A percentile compares a stretch with the other conserved stretches of the same genome.
Conservation (phyloP, 2,888 invertebrate genomes). For the Leptodirus hochenwartii region DNA sequence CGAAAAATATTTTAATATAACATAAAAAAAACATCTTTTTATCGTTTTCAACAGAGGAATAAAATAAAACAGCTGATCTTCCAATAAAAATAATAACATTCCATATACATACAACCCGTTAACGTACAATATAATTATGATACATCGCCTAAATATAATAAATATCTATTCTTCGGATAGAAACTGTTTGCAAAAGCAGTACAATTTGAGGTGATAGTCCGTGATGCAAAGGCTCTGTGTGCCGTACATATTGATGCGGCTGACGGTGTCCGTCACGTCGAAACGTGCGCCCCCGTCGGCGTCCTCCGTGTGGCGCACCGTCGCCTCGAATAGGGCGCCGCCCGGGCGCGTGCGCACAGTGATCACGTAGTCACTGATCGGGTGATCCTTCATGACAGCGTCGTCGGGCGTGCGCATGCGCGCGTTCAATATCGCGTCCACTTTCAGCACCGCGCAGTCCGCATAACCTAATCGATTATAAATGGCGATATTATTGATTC, state of each 20-base stretch:
- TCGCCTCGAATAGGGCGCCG: constrained; percentile 60
- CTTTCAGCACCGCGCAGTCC: constrained; percentile 44
- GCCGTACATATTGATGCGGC: constrained; percentile 65
- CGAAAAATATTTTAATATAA: too few relatives aligned
- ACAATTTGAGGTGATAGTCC: constrained; percentile 55
- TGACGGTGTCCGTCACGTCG: constrained; percentile 49
- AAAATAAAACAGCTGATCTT: too few relatives aligned
- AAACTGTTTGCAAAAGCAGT: constrained; percentile 45
- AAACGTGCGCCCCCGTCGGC: constrained; percentile 20
- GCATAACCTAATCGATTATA: constrained; percentile 35
- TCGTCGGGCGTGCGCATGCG: constrained; percentile 36
- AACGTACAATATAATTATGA: too few relatives aligned
- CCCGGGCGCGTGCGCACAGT: constrained; percentile 47
- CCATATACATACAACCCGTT: too few relatives aligned
- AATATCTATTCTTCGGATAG: constrained; percentile 3
- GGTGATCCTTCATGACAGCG: constrained; percentile 23
- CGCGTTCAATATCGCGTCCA: constrained; percentile 45
- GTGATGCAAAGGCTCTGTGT: constrained; percentile 60
- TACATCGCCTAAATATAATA: too few relatives aligned
- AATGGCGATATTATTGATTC: too few relatives aligned
- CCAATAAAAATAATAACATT: too few relatives aligned
- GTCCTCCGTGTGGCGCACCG: constrained; percentile 34
- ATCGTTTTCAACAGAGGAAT: too few relatives aligned
- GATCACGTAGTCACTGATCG: constrained; percentile 42
- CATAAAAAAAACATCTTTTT: too few relatives aligned